Percentiles rank a stretch among this genome's conserved stretches.
Conservation (phyloP, 2,888 invertebrate genomes). For the Lamellibrachia columna region DNA sequence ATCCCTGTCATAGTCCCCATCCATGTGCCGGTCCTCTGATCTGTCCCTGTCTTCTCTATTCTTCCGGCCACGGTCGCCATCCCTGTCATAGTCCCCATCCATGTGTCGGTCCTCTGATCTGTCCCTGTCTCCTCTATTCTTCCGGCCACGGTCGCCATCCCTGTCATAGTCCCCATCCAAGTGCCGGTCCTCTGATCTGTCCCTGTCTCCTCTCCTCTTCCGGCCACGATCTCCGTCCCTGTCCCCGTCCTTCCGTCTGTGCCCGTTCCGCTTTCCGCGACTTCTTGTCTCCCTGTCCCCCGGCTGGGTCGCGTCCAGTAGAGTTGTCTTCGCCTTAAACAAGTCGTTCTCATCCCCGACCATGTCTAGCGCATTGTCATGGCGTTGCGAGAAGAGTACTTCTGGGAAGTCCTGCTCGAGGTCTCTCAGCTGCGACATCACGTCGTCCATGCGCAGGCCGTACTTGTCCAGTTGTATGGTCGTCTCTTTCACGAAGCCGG, state of each 20-base stretch:
- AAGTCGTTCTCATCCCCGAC: slow-evolving; percentile 7
- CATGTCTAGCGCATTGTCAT: background rate
- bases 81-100: background rate
- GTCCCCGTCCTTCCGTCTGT: background rate
- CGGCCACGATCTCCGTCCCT: background rate
- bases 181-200: background rate
- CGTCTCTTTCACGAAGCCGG: background rate
- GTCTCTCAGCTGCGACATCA: background rate
- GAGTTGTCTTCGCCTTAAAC: background rate
- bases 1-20: background rate
- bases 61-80: too few species aligned
- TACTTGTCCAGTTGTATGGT: background rate
- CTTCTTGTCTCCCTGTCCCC: background rate
- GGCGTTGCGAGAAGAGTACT: background rate
- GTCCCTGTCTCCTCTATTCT: background rate
- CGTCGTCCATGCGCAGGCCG: background rate
- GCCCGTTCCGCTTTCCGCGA: background rate
- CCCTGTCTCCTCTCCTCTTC: background rate
- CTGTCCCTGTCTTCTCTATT: background rate
- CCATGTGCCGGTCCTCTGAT: background rate
- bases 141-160: background rate
- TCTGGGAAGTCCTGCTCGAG: background rate
- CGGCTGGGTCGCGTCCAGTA: background rate
- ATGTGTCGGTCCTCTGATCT: background rate
- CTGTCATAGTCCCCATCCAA: background rate